phyloP scores from a whole-genome alignment of 2,888 invertebrate genomes.

The Griposia aprilina region DNA sequence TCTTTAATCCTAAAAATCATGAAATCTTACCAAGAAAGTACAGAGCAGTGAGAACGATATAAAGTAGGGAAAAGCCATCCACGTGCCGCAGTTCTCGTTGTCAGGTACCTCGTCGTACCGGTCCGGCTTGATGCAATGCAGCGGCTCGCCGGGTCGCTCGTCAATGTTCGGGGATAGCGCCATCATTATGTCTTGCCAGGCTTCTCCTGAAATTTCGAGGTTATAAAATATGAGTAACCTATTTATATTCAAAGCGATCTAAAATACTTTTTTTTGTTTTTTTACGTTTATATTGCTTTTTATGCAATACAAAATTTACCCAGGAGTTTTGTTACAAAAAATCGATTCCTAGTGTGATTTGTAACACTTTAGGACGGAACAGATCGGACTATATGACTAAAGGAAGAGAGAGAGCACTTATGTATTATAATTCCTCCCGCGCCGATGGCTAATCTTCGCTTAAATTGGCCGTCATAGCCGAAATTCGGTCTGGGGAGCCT shows the following conservation, averaged over 20 bases:
- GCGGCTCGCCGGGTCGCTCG: constrained; percentile 89
- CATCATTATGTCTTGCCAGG: constrained; percentile 99
- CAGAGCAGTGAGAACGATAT: constrained; percentile 99
- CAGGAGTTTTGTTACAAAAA: not conserved
- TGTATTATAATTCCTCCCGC: not conserved
- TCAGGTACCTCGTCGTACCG: constrained; percentile 77
- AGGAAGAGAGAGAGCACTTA: not conserved
- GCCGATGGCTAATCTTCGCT: not conserved
- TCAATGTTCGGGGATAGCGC: constrained; percentile 80
- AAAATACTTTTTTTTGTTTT: not conserved
- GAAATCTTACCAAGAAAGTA: constrained; percentile 97
- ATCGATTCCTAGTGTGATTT: not conserved
- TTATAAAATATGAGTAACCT: not conserved
- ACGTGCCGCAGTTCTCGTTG: constrained; percentile 94
- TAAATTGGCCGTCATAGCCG: not conserved
- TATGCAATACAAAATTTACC: not conserved
- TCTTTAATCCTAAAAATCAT: not conserved
- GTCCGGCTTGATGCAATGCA: constrained; percentile 91
- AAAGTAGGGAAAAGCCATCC: constrained; percentile 99
- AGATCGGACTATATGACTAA: not conserved
- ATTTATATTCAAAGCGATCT: not conserved
- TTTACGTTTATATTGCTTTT: not conserved
- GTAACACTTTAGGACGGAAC: not conserved
- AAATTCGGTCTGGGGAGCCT: not conserved
- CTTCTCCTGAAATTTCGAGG: constrained; percentile 93